A percentile compares a stretch with the other conserved stretches of the same genome.
Evolutionary conservation across 2,113 vertebrate genomes (phyloP).

Genomic region (Eublepharis macularius): DNA sequence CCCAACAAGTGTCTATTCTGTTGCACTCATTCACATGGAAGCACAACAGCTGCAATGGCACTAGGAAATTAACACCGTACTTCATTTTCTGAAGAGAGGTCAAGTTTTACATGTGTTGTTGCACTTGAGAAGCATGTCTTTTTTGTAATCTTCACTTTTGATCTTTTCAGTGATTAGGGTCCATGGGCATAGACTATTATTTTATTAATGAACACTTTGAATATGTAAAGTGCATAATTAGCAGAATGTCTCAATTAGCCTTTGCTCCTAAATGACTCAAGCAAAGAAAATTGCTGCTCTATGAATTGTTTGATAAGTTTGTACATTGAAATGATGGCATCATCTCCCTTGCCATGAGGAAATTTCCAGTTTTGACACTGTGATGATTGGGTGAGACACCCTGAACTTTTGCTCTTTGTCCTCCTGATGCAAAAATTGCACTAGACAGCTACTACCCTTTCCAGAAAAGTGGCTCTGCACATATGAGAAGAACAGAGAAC

Average conservation of each 20-base stretch:
- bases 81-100: neutral
- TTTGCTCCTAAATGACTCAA: conserved; percentile 11
- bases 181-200: neutral
- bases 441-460: conserved; percentile 25
- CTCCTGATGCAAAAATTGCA: neutral
- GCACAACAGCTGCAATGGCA: neutral
- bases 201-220: neutral
- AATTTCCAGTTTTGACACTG: neutral
- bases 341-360: neutral
- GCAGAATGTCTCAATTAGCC: conserved; percentile 6
- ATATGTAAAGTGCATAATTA: conserved; percentile 7
- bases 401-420: neutral
- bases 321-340: neutral
- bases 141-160: neutral
- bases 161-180: neutral
- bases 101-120: neutral
- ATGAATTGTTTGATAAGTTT: neutral
- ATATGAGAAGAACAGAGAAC: conserved; percentile 34
- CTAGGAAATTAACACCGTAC: neutral
- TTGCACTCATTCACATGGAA: neutral
- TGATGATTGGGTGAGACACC: neutral
- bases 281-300: neutral
- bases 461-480: conserved; percentile 48
- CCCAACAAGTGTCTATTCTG: too few species aligned
- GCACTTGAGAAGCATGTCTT: neutral